These are phyloP conservation scores for Corydoras maculifer DNA, from an alignment of 2,113 vertebrate species.

Conservation along the genomic window DNA sequence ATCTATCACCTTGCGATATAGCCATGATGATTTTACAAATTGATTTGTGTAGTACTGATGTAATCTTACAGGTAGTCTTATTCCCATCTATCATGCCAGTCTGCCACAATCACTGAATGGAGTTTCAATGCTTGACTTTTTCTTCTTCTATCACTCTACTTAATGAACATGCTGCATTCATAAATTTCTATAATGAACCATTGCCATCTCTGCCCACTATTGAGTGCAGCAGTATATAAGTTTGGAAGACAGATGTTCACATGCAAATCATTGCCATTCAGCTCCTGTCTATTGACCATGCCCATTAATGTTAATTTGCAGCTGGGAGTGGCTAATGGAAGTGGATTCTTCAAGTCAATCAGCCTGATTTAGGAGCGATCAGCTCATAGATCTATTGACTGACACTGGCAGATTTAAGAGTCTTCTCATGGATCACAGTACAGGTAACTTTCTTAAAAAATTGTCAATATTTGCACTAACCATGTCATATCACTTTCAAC, in stretches of 20 bases:
- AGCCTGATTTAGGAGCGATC: conserved; percentile 68
- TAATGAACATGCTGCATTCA: conserved; percentile 28
- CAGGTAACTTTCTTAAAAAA: neutral
- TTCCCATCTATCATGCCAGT: neutral
- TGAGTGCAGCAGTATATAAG: conserved; percentile 48
- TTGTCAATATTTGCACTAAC: no score
- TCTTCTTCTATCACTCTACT: conserved; percentile 15
- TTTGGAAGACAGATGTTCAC: conserved; percentile 65
- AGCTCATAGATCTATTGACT: conserved; percentile 66
- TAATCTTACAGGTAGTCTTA: conserved; percentile 1
- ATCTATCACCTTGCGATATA: neutral
- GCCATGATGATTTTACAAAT: neutral
- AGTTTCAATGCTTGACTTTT: neutral
- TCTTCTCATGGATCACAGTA: conserved; percentile 40
- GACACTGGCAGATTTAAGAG: conserved; percentile 62
- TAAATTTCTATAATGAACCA: conserved; percentile 19
- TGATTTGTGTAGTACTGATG: neutral
- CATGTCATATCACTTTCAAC: no score
- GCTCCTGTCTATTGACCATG: conserved; percentile 60
- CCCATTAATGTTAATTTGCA: conserved; percentile 73
- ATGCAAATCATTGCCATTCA: conserved; percentile 67
- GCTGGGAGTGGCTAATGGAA: conserved; percentile 72
- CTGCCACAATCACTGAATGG: neutral
- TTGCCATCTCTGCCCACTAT: neutral
- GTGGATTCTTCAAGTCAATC: conserved; percentile 67